Base-by-base conservation (phyloP, 92 coral and sea anemone species). In the Epizoanthus fatuus region DNA sequence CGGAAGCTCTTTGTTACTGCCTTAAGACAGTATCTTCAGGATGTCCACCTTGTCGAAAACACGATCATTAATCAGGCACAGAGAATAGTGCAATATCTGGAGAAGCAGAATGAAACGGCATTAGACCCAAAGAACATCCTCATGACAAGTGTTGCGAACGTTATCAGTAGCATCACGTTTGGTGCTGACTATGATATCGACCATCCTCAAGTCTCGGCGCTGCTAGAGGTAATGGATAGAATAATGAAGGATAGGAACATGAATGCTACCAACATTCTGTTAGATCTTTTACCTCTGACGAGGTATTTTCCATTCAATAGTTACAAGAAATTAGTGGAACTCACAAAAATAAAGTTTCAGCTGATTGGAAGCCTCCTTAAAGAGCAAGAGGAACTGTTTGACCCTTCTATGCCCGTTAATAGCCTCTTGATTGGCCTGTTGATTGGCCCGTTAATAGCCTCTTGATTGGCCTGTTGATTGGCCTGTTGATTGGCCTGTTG, bases 141-240 rank as follows among this genome's bases (percentile, higher is more conserved):
- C 15, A 19, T 62, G 13, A 62, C 13, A 13, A 62, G 67, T 20
- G 13, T 22, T 62, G 38, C 4, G 9, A 62, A 62, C 32, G 67
- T 62, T 9, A 22, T 22, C 11, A 62, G 67, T 13, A 20, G 67
- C 22, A 20, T 62, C 67, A 22, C 32, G 32, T 62, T 62, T 62
- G 67, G 67, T 25, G 38, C 38, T 62, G 67, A 62, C 13, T 62
- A 62, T 20, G 38, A 62, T 62, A 22, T 62, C 67, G 67, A 62
- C 13, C 67, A 22, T 62, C 67, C 67, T 4, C 11, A 8, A 35
- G 38, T 62, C 5, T 62, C 67, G 14, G 35, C 22, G 67, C 38
- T 22, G 32, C 37, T 8, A 13, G 32, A 7, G 38, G 4, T 22
- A 13, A 11, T 62, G 32, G 67, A 62, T 62, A n/a, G 32, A 20